A percentile compares a stretch with the other conserved stretches of the same genome.
phyloP scores from a whole-genome alignment of 2,113 vertebrate species.

The Scartelaos histophorus region DNA sequence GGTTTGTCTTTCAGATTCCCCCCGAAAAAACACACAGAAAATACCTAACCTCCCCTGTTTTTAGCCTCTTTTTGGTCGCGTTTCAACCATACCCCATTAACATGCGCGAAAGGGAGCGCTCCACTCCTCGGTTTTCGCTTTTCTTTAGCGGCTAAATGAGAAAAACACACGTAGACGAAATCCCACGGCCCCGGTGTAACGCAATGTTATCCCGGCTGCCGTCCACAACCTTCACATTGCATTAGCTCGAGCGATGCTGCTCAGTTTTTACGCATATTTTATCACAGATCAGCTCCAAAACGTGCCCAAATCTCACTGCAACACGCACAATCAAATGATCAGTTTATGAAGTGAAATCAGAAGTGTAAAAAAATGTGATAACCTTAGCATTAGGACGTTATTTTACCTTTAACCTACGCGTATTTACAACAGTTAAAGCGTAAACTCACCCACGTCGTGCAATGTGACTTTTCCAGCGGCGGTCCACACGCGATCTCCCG shows the following conservation, averaged over 20 bases:
- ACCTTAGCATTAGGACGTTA: neutral
- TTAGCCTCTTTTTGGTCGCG: conserved; percentile 56
- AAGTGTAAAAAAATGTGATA: neutral
- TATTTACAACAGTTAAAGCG: neutral
- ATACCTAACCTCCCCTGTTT: conserved; percentile 46
- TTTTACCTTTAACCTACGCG: too few species aligned
- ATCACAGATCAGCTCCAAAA: conserved; percentile 6
- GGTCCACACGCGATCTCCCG: conserved; percentile 31
- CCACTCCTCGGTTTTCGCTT: conserved; percentile 24
- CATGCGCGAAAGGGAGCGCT: conserved; percentile 56
- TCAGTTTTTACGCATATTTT: conserved; percentile 9
- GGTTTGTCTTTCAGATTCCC: conserved; percentile 71
- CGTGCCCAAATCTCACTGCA: neutral
- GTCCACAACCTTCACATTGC: neutral
- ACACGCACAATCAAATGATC: neutral
- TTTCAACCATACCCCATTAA: conserved; percentile 70
- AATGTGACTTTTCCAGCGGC: conserved; percentile 51
- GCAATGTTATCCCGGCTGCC: conserved; percentile 7
- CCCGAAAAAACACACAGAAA: conserved; percentile 35
- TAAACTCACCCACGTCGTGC: conserved; percentile 69
- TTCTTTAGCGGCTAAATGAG: conserved; percentile 24
- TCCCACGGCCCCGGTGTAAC: conserved; percentile 51
- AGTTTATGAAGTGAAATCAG: neutral
- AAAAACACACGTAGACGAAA: conserved; percentile 22
- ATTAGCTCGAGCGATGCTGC: conserved; percentile 44